Base-by-base conservation (phyloP, 2,113 vertebrate genomes). In the Crotalus tigris region DNA sequence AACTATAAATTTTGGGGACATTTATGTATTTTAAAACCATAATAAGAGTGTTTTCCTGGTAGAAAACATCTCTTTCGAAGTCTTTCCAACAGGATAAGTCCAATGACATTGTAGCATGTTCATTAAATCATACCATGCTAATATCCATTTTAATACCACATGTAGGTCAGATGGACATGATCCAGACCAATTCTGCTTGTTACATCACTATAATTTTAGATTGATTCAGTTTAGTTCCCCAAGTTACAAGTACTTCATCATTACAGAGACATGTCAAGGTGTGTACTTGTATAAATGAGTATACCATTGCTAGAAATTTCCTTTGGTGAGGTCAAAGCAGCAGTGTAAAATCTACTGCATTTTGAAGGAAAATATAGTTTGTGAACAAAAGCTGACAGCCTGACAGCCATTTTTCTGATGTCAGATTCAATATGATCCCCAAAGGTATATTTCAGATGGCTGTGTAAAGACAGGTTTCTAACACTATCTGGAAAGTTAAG, bases 141-240 rank as follows among this genome's bases (percentile, higher is more conserved):
- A 93, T 90, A 92, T 92, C 19, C 1, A 0, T 8, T 59, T 88
- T 95, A 86, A 13, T 91, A 1, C 0, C 85, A 91, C 92, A 59
- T 61, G 55, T 54, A 85, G 51, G 21, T 26, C 87, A 61, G 9
- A 19, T 94, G 61, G 88, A 64, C 19, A 94, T 49, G 75, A 93
- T 92, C 88, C 93, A 90, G 88, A 57, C 4, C 64, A 86, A 29
- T 93, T 61, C 75, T 92, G 9, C 19, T 91, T 96, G 75, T 61
- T 93, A 46, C n/a, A 69, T 33, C 81, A 53, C n/a, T 90, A 58
- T 90, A 64, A 53, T 64, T 90, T 81, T 39, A 49, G 59, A 75
- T 21, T 90, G 46, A 87, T 88, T 75, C 91, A 15, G 87, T 90
- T 92, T 51, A 90, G 10, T 51, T 90, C 1, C 3, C 51, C 46